These are phyloP conservation scores for Rhagonycha lutea DNA, from an alignment of 2,888 invertebrate genomes.

Conservation along the genomic window DNA sequence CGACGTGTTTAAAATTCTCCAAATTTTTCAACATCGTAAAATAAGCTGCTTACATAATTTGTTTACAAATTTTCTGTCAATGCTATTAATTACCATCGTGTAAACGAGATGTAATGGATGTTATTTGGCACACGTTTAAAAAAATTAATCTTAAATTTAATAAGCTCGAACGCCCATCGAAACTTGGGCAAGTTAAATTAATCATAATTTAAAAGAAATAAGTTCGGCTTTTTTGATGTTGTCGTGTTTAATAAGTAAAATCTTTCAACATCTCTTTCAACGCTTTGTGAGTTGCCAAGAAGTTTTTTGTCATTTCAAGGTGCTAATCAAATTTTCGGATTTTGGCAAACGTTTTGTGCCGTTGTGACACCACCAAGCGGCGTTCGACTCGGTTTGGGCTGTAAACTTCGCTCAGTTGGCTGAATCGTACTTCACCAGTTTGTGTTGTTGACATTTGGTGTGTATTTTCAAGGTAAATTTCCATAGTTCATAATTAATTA, in stretches of 20 bases:
- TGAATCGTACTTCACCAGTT: background rate
- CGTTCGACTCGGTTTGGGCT: background rate
- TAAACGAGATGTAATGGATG: background rate
- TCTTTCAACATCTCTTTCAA: background rate
- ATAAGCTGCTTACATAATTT: background rate
- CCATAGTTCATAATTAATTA: background rate
- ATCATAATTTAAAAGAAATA: background rate
- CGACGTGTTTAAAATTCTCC: background rate
- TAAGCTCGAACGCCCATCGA: background rate
- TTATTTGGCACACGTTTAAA: background rate
- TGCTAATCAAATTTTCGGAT: background rate
- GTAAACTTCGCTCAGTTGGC: background rate
- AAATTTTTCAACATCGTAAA: background rate
- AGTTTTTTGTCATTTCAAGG: background rate
- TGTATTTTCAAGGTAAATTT: background rate
- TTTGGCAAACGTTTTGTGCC: background rate
- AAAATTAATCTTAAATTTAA: background rate
- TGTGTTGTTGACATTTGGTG: background rate
- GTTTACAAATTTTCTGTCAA: background rate
- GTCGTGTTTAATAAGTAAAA: background rate
- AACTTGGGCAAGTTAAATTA: background rate
- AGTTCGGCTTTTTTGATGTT: background rate
- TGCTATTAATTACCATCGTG: background rate
- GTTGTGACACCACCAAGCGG: background rate
- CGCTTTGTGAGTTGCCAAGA: background rate